Conservation (phyloP, 2,113 vertebrate genomes). For the Pseudolaguvia tuberculata region DNA sequence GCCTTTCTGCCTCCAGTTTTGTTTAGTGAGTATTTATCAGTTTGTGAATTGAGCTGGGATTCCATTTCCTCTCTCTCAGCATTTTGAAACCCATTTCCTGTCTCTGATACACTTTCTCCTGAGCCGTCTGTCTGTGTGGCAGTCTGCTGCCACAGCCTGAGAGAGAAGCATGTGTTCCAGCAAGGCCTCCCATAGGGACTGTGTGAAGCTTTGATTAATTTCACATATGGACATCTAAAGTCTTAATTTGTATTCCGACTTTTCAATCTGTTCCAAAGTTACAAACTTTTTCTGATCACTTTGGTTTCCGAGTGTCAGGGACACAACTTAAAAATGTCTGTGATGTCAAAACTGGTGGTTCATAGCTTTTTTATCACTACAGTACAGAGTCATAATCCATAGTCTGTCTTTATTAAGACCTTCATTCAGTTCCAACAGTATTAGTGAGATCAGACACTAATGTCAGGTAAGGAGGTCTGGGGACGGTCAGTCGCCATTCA, state of each 20-base stretch:
- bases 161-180: constrained; percentile 30
- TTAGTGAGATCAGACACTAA: too few relatives aligned
- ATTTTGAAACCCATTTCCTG: constrained; percentile 55
- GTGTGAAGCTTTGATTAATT: constrained; percentile 32
- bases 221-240: constrained; percentile 28
- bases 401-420: neutral
- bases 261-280: neutral
- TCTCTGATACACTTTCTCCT: constrained; percentile 36
- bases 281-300: too few relatives aligned
- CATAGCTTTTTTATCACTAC: neutral
- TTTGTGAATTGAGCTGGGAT: constrained; percentile 37
- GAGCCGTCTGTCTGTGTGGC: constrained; percentile 32
- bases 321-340: neutral
- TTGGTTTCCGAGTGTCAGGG: neutral
- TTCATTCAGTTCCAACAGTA: too few relatives aligned
- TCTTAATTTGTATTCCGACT: neutral
- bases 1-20: neutral
- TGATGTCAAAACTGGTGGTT: neutral
- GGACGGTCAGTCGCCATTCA: too few relatives aligned
- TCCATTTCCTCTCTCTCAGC: constrained; percentile 50
- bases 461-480: too few relatives aligned
- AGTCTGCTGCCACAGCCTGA: constrained; percentile 20
- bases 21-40: constrained; percentile 32
- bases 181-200: constrained; percentile 31
- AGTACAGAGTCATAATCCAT: neutral